These are phyloP conservation scores for Macrotus californicus DNA, from an alignment of 2,113 vertebrate species.

Conservation along the genomic window DNA sequence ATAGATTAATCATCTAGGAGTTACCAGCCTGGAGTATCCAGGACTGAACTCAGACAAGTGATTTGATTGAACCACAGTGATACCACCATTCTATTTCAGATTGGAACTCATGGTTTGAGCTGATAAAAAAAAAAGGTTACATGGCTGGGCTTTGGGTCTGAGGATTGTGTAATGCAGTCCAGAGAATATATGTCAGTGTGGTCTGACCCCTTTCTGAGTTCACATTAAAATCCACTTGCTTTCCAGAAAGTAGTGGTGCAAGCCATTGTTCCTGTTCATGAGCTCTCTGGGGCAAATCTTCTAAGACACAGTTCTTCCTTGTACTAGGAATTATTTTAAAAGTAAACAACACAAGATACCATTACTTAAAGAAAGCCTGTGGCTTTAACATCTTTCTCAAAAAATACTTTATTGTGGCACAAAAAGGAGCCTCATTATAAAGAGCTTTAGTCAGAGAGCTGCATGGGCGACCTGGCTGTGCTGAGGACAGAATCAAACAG, in stretches of 20 bases:
- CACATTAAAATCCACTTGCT: constrained; percentile 59
- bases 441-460: not conserved
- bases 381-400: constrained; percentile 30
- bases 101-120: not conserved
- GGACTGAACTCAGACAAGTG: not conserved
- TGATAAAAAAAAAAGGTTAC: constrained; percentile 45
- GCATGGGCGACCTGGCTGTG: not conserved
- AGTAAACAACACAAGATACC: constrained; percentile 51
- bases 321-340: constrained; percentile 51
- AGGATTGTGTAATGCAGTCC: constrained; percentile 60
- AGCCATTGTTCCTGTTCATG: constrained; percentile 32
- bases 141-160: constrained; percentile 34
- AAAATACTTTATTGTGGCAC: constrained; percentile 7
- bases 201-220: constrained; percentile 66
- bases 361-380: constrained; percentile 48
- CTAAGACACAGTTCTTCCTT: constrained; percentile 36
- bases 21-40: not conserved
- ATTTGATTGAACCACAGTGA: constrained; percentile 28
- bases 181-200: constrained; percentile 69
- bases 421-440: not conserved
- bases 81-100: constrained; percentile 28
- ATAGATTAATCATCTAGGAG: not conserved
- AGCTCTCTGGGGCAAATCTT: constrained; percentile 58
- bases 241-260: constrained; percentile 64
- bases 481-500: not conserved